These are phyloP conservation scores for Nesoenas mayeri DNA, from an alignment of 2,113 vertebrate species.

Conservation along the genomic window DNA sequence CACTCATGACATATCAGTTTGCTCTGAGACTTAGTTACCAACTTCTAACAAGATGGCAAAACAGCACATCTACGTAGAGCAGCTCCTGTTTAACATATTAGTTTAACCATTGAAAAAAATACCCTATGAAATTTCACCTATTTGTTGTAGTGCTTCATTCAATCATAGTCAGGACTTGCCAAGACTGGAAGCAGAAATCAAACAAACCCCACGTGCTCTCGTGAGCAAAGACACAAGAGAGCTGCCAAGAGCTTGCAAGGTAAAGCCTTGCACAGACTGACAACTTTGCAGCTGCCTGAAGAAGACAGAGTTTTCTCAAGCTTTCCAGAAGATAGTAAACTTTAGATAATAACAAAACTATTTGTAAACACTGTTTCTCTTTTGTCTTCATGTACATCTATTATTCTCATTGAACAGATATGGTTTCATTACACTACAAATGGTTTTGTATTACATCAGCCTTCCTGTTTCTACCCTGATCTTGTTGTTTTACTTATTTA, in stretches of 20 bases:
- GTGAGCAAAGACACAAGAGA: not conserved
- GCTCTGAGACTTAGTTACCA: not conserved
- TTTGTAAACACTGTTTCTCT: not conserved
- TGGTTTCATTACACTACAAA: not conserved
- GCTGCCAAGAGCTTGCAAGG: not conserved
- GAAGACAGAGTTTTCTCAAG: not conserved
- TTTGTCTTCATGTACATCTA: accelerated
- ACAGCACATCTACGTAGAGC: not conserved
- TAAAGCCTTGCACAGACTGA: not conserved
- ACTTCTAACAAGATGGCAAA: not conserved
- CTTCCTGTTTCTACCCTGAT: not conserved
- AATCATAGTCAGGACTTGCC: conserved; percentile 1
- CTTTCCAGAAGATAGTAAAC: not conserved
- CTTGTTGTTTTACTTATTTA: not conserved
- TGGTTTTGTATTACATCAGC: not conserved
- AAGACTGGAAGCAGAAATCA: conserved; percentile 44
- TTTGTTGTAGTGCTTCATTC: not conserved
- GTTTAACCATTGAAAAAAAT: not conserved
- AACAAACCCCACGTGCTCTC: not conserved
- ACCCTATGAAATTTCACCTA: not conserved
- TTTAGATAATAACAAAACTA: not conserved
- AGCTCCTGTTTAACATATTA: not conserved
- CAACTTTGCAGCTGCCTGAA: not conserved
- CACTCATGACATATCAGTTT: accelerated
- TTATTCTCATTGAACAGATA: not conserved